Base-by-base conservation (phyloP, 1,140 invertebrate genomes). In the Drosophila albomicans region DNA sequence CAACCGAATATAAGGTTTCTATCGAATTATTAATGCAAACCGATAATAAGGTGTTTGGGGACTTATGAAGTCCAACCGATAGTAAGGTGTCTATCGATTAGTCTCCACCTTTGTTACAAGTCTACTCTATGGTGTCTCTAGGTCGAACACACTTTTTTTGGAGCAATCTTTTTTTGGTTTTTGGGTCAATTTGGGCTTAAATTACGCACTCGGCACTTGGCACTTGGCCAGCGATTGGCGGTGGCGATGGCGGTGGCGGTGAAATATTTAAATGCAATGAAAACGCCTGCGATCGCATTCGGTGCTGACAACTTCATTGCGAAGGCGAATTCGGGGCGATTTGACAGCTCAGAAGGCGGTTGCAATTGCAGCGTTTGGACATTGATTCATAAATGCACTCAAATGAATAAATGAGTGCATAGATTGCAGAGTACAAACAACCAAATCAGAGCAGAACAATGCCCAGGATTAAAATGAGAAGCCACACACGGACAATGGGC, bases 181-280 rank as follows among this genome's bases (percentile, higher is more conserved):
- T 87, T 87, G 73, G 84, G 84, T 87, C 84, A 87, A 76, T 84
- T 88, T 88, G 84, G 77, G 85, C 84, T 87, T 87, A 88, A 87
- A 87, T 87, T 80, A 87, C 82, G 65, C 74, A 59, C 62, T 61
- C 32, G 64, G 67, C 84, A 82, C 81, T 85, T 81, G 64, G 67
- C 84, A 78, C 81, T 85, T 81, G 81, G 81, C 56, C 71, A 56
- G 82, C 73, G 82, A 86, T 85, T 81, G 81, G 48, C 64, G 32
- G 62, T 35, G 58, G 58, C 10, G 6, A 8, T 41, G 6, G 8
- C 38, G 49, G 43, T 41, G 6, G 8, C 38, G 49, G 43, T 65
- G 25, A 46, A 61, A 81, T 85, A 85, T 84, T 84, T 80, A 73
- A 84, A 84, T 84, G 82, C 64, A 68, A 20, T 20, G 64, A 25